These are phyloP conservation scores for Acanthisitta chloris DNA, from an alignment of 2,113 vertebrate genomes.

Conservation along the genomic window DNA sequence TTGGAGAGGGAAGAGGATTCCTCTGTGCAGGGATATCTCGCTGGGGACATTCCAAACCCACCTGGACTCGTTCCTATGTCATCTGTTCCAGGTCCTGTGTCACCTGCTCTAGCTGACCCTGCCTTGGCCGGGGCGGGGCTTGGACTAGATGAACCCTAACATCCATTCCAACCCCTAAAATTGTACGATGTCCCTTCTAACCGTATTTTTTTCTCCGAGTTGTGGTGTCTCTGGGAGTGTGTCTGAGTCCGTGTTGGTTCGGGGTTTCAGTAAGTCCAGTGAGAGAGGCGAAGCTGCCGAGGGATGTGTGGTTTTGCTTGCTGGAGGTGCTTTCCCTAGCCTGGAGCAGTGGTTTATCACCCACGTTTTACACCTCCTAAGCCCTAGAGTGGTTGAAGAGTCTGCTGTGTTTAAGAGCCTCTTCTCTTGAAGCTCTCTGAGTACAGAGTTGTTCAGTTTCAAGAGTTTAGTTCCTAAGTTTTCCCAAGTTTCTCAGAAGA, in stretches of 20 bases:
- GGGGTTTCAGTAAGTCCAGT: fast-evolving
- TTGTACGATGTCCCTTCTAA: neutral
- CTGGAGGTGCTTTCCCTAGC: neutral
- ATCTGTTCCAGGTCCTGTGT: neutral
- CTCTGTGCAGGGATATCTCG: neutral
- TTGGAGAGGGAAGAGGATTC: neutral
- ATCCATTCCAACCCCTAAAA: too few relatives aligned
- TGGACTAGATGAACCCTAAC: neutral
- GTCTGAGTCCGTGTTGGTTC: fast-evolving
- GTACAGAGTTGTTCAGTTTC: neutral
- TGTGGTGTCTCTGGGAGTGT: fast-evolving
- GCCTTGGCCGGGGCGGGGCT: too few relatives aligned
- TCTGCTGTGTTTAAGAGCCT: too few relatives aligned
- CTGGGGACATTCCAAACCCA: neutral
- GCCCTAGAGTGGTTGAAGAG: neutral
- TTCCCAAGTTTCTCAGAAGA: neutral
- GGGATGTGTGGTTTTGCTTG: fast-evolving
- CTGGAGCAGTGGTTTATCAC: neutral
- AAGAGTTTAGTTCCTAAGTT: neutral
- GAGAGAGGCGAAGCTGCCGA: neutral
- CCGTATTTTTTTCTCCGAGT: neutral
- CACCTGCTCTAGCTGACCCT: neutral
- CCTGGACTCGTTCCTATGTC: neutral
- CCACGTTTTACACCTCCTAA: fast-evolving
- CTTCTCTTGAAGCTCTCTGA: neutral